Evolutionary conservation across 2,113 vertebrate species (phyloP).

Genomic region (Chlorodrepanis virens): DNA sequence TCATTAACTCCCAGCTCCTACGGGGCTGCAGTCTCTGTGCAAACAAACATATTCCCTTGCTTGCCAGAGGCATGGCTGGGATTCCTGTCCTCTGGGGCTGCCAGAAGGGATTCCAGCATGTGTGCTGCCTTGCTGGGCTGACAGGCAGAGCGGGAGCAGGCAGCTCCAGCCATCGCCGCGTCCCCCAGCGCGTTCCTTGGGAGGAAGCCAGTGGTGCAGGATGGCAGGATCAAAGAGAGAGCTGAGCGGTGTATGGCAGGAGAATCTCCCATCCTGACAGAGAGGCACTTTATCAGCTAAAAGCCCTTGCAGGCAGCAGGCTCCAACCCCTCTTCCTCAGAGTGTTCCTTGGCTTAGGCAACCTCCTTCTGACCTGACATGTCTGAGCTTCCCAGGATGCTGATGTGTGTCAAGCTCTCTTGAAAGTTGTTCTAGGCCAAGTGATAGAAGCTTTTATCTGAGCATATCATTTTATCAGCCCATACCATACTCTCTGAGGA

Average conservation of each 20-base stretch:
- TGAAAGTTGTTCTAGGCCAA: not conserved
- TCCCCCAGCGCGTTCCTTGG: not conserved
- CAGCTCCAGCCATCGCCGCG: not conserved
- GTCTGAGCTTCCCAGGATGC: not conserved
- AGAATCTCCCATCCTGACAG: not conserved
- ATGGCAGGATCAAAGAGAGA: not conserved
- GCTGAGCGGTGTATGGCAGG: not conserved
- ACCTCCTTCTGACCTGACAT: not conserved
- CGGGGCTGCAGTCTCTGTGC: not conserved
- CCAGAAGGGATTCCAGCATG: constrained; percentile 7
- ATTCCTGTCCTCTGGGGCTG: not conserved
- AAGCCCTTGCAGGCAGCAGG: not conserved
- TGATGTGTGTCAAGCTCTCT: not conserved
- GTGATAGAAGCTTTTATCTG: not conserved
- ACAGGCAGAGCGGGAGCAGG: constrained; percentile 2
- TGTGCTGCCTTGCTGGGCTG: not conserved
- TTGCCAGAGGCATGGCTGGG: not conserved
- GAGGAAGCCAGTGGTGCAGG: not conserved
- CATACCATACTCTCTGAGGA: not conserved
- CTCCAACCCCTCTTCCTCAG: not conserved
- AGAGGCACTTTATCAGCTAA: not conserved
- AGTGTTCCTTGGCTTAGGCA: not conserved
- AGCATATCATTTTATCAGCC: not conserved
- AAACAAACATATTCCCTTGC: not conserved
- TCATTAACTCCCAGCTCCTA: not conserved